Percentiles rank a stretch among this genome's conserved stretches.
These are phyloP conservation scores for Phaethornis superciliosus DNA, from an alignment of 2,113 vertebrate species.

Conservation along the genomic window DNA sequence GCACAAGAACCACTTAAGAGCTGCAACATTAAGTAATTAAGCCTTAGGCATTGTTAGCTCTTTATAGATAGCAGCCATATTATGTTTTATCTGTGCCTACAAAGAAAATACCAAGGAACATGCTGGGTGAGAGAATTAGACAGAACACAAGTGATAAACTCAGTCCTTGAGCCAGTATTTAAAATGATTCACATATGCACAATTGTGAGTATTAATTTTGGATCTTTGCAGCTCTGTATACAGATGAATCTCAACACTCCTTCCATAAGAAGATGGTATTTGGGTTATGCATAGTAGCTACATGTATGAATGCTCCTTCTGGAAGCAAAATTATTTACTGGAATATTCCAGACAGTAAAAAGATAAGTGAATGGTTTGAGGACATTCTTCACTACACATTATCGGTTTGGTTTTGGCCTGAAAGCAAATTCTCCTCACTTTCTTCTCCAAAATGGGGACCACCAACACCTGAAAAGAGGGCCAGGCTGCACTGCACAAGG, in stretches of 20 bases:
- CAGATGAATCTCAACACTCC: background rate
- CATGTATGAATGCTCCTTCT: background rate
- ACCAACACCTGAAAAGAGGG: background rate
- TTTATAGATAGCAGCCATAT: background rate
- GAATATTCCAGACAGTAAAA: background rate
- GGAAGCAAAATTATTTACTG: background rate
- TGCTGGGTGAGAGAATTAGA: background rate
- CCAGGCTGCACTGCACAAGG: background rate
- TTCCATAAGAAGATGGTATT: background rate
- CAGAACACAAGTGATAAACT: background rate
- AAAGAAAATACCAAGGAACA: background rate
- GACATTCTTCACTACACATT: background rate
- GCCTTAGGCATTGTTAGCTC: constrained; percentile 42
- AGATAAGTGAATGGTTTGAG: background rate
- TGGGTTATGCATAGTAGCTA: background rate
- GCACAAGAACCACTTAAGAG: constrained; percentile 52
- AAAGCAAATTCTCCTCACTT: background rate
- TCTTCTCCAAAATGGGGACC: background rate
- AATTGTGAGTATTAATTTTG: background rate
- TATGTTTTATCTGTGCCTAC: background rate
- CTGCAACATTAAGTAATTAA: constrained; percentile 54
- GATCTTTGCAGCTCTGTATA: background rate
- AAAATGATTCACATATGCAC: background rate
- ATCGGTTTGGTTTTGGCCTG: background rate
- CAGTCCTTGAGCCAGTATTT: background rate